Evolutionary conservation across 2,888 invertebrate genomes (phyloP).

Genomic region (Darwinula stevensoni): DNA sequence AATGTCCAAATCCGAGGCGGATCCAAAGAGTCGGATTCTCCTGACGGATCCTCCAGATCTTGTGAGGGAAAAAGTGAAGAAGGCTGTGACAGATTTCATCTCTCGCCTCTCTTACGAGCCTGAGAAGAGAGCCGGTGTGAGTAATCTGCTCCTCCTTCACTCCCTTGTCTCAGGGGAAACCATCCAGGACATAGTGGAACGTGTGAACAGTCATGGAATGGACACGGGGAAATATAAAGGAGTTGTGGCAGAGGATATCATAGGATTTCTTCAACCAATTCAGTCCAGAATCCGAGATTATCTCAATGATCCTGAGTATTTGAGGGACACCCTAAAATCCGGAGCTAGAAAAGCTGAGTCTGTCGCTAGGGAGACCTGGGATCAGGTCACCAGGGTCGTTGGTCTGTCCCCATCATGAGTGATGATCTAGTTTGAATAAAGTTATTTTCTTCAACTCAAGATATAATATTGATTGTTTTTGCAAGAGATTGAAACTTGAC

Average conservation of each 20-base stretch:
- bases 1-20: conserved; percentile 88
- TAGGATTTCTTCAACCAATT: conserved; percentile 36
- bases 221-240: conserved; percentile 52
- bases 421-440: background rate
- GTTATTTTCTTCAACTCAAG: background rate
- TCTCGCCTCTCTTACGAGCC: conserved; percentile 56
- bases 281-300: conserved; percentile 26
- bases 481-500: no score
- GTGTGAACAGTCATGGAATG: conserved; percentile 28
- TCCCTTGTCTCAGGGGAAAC: conserved; percentile 33
- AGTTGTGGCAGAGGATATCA: conserved; percentile 35
- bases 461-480: no score
- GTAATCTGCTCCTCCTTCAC: conserved; percentile 62
- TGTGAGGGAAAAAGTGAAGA: conserved; percentile 40
- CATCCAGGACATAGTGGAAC: conserved; percentile 32
- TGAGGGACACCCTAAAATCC: conserved; percentile 27
- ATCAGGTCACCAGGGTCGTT: conserved; percentile 27
- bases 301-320: conserved; percentile 26
- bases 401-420: conserved; percentile 18
- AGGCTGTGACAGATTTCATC: conserved; percentile 65
- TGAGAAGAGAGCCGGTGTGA: conserved; percentile 45
- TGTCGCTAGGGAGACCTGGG: conserved; percentile 30
- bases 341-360: conserved; percentile 31
- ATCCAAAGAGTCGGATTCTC: conserved; percentile 43
- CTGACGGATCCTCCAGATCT: conserved; percentile 40